phyloP scores from a whole-genome alignment of 2,113 vertebrate species.

The Pavo muticus region DNA sequence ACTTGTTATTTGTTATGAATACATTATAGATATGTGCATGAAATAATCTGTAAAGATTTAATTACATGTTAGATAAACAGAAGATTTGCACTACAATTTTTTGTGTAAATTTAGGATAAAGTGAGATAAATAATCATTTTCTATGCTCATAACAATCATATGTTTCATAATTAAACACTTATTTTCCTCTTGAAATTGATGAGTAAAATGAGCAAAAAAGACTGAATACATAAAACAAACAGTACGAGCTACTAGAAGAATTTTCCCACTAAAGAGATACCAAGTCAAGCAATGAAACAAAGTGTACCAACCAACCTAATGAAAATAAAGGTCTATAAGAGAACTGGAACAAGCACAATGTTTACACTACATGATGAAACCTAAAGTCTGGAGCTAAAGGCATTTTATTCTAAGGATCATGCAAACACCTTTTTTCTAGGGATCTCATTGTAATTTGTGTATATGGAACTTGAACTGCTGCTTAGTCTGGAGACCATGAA shows the following conservation, averaged over 20 bases:
- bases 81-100: neutral
- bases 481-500: neutral
- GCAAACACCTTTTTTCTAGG: neutral
- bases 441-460: neutral
- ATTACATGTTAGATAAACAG: constrained; percentile 10
- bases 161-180: neutral
- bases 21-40: neutral
- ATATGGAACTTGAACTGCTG: neutral
- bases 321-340: neutral
- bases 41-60: constrained; percentile 11
- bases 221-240: neutral
- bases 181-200: neutral
- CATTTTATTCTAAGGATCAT: neutral
- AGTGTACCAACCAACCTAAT: neutral
- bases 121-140: neutral
- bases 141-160: neutral
- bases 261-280: neutral
- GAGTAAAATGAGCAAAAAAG: neutral
- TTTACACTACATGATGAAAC: neutral
- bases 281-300: neutral
- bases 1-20: constrained; percentile 8
- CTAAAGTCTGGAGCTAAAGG: neutral
- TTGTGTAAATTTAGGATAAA: neutral
- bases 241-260: neutral
- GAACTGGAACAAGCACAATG: neutral